Conservation (phyloP, 2,888 invertebrate species). For the Oeneis ivallda region DNA sequence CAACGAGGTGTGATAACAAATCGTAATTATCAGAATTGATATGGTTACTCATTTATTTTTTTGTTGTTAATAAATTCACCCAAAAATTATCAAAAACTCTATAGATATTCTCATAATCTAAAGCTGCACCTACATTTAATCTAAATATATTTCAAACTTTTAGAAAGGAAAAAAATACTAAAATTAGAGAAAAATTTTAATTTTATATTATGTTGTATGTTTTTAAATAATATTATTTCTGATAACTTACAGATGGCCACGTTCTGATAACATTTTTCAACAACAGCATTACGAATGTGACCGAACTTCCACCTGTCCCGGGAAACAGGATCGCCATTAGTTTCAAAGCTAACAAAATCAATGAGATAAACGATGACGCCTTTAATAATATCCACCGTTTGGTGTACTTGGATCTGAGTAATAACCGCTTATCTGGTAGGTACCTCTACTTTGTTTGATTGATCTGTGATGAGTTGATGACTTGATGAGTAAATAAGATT, state of each 20-base stretch:
- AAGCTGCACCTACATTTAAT: neutral
- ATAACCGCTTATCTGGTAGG: constrained; percentile 7
- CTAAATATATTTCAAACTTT: neutral
- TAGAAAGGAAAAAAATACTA: neutral
- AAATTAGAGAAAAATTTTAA: too few species aligned
- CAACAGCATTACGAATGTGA: constrained; percentile 56
- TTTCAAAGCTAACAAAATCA: constrained; percentile 2
- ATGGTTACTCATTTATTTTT: constrained; percentile 6
- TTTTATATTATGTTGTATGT: neutral
- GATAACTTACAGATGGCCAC: constrained; percentile 60
- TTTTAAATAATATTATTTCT: constrained; percentile 11
- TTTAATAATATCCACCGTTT: constrained; percentile 1
- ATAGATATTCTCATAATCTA: neutral
- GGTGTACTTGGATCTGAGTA: constrained; percentile 1
- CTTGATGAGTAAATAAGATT: constrained; percentile 17
- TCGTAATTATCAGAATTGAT: constrained; percentile 18
- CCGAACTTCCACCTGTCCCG: neutral
- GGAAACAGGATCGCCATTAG: constrained; percentile 5
- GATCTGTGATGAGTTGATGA: constrained; percentile 13
- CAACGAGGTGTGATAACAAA: constrained; percentile 13
- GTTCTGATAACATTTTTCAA: constrained; percentile 81
- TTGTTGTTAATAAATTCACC: neutral
- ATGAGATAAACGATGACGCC: neutral
- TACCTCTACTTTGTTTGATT: constrained; percentile 15
- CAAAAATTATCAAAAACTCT: neutral